A percentile compares a stretch with the other conserved stretches of the same genome.
Conservation (phyloP, 1,140 invertebrate genomes). For the Globodera ellingtonae region DNA sequence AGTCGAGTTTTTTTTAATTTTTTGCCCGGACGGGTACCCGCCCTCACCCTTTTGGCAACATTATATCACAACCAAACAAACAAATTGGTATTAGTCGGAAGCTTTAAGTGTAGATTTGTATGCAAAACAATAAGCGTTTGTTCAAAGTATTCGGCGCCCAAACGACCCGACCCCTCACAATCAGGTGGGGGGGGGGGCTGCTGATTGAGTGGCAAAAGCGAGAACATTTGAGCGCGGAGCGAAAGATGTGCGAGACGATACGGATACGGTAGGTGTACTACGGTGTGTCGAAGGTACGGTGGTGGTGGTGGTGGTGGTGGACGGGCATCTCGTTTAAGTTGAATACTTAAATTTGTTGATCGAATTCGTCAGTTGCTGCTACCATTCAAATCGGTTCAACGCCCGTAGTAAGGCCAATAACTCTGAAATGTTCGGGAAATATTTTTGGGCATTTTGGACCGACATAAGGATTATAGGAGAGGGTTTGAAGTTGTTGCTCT, state of each 20-base stretch:
- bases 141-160: too few relatives aligned
- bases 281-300: neutral
- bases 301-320: neutral
- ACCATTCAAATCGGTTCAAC: neutral
- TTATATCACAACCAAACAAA: too few relatives aligned
- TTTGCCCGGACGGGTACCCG: too few relatives aligned
- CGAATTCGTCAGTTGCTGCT: too few relatives aligned
- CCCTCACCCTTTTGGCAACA: too few relatives aligned
- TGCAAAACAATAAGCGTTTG: too few relatives aligned
- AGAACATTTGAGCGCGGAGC: neutral
- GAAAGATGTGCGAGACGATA: neutral
- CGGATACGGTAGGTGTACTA: neutral
- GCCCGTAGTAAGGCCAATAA: slow-evolving; percentile 44
- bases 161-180: too few relatives aligned
- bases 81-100: too few relatives aligned
- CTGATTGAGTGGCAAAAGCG: slow-evolving; percentile 4
- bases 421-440: slow-evolving; percentile 1
- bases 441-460: neutral
- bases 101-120: too few relatives aligned
- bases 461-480: slow-evolving; percentile 36
- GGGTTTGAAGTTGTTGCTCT: slow-evolving; percentile 39
- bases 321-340: too few relatives aligned
- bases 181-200: neutral
- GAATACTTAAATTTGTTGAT: too few relatives aligned
- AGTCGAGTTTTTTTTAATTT: too few relatives aligned